Conservation (phyloP, 2,888 invertebrate genomes). For the Pyrochroa serraticornis region DNA sequence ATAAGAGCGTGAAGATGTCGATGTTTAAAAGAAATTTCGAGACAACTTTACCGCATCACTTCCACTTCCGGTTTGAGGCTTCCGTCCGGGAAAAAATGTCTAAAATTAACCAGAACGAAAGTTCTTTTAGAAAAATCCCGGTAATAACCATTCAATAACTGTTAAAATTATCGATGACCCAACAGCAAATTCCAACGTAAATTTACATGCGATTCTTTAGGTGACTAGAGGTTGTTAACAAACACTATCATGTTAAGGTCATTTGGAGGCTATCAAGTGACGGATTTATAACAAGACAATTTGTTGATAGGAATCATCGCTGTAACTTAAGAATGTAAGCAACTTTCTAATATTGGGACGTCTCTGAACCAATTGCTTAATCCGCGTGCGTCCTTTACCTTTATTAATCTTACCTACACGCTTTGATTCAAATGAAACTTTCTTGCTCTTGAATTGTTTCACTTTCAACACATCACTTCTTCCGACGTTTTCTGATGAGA, state of each 20-base stretch:
- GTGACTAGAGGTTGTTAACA: conserved; percentile 15
- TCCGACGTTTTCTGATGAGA: conserved; percentile 64
- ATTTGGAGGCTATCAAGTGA: conserved; percentile 20
- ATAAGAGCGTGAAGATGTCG: too few relatives aligned
- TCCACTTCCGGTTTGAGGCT: too few relatives aligned
- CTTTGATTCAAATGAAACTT: conserved; percentile 13
- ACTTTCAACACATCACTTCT: conserved; percentile 56
- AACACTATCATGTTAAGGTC: conserved; percentile 19
- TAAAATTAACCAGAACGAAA: too few relatives aligned
- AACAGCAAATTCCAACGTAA: conserved; percentile 16
- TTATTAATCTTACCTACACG: conserved; percentile 19
- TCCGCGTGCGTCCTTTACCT: not conserved
- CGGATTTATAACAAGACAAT: too few relatives aligned
- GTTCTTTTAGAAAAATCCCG: too few relatives aligned
- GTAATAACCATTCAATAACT: not conserved
- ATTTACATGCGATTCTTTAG: conserved; percentile 10
- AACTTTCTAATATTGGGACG: too few relatives aligned
- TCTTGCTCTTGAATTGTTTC: conserved; percentile 25
- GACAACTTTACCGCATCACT: too few relatives aligned
- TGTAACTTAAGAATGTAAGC: not conserved
- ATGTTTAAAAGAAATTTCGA: too few relatives aligned
- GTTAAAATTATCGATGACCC: conserved; percentile 26
- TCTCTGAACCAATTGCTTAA: too few relatives aligned
- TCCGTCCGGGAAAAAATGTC: conserved; percentile 1
- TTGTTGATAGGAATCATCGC: not conserved